phyloP scores from a whole-genome alignment of 2,888 invertebrate species.

The Omphaloscelis lunosa region DNA sequence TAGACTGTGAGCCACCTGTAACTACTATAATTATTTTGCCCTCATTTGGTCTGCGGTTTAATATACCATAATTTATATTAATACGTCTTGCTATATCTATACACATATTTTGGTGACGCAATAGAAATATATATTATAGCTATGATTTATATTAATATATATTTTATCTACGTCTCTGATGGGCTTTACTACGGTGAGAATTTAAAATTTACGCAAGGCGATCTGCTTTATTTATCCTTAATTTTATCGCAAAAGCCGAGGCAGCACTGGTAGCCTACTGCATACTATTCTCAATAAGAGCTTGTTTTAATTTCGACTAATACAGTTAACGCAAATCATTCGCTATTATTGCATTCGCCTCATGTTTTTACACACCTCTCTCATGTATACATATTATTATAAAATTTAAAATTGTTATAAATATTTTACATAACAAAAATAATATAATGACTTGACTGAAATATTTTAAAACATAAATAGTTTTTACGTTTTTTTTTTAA shows the following conservation, averaged over 20 bases:
- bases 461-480: slow-evolving; percentile 42
- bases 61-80: no score
- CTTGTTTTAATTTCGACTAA: slow-evolving; percentile 13
- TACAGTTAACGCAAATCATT: slow-evolving; percentile 11
- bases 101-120: no score
- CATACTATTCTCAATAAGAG: slow-evolving; percentile 6
- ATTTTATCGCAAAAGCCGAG: slow-evolving; percentile 9
- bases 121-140: no score
- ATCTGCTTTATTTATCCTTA: not conserved
- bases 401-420: slow-evolving; percentile 37
- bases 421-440: slow-evolving; percentile 48
- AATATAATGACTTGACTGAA: slow-evolving; percentile 57
- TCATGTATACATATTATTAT: slow-evolving; percentile 9
- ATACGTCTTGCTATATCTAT: no score
- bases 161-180: no score
- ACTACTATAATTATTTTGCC: no score
- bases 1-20: no score
- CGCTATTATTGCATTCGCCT: not conserved
- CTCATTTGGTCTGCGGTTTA: no score
- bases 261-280: slow-evolving; percentile 1
- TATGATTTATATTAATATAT: no score
- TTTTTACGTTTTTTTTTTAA: slow-evolving; percentile 5
- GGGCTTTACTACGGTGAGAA: not conserved
- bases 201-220: not conserved
- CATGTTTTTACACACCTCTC: not conserved